Evolutionary conservation across 2,888 invertebrate species (phyloP).

Genomic region (Hedychridium roseum): DNA sequence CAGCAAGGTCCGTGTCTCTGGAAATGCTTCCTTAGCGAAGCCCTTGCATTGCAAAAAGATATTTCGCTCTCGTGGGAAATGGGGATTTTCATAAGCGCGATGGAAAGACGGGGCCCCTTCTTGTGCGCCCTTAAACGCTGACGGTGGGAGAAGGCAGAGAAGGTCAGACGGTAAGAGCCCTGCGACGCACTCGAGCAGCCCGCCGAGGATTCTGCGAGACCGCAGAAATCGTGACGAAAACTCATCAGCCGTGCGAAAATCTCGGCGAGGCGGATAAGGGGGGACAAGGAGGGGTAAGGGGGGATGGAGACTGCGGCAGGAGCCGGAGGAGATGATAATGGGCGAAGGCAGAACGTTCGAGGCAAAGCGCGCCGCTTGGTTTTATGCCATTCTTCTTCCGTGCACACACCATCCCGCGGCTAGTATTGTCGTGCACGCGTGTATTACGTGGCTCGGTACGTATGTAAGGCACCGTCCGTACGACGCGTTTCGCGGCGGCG

Average conservation of each 20-base stretch:
- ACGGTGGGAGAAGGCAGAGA: constrained; percentile 17
- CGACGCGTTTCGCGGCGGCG: no score
- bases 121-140: no score
- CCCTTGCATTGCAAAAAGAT: no score
- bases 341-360: constrained; percentile 15
- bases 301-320: constrained; percentile 23
- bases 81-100: no score
- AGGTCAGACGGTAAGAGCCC: no score
- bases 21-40: no score
- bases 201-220: constrained; percentile 38
- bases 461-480: no score
- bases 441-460: no score
- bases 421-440: not conserved
- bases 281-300: constrained; percentile 10
- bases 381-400: constrained; percentile 29
- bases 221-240: constrained; percentile 52
- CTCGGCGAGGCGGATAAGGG: constrained; percentile 32
- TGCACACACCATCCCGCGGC: not conserved
- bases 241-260: constrained; percentile 58
- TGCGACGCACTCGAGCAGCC: no score
- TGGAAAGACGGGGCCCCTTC: no score
- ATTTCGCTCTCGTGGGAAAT: no score
- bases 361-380: constrained; percentile 34
- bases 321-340: constrained; percentile 23
- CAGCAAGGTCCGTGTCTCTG: no score